Evolutionary conservation across 2,797 vertebrate genomes (phyloP), one percentile per base, ranked within the genome.

Genomic region (Myotis planiceps): DNA sequence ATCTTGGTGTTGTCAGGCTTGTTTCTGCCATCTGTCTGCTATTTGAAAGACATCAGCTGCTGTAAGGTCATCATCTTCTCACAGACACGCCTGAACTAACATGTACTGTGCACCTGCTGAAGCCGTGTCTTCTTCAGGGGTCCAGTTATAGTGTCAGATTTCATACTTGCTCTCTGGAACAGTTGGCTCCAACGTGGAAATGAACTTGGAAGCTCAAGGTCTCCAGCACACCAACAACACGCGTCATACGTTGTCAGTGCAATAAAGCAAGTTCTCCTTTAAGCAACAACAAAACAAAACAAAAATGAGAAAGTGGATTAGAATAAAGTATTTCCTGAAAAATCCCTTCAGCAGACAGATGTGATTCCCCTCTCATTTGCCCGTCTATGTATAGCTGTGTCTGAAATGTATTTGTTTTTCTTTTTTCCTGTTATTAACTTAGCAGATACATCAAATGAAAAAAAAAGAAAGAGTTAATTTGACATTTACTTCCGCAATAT

Each of bases 391-490:
- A 32, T 80, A 88, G 29, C 94, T 97, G 2, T 95, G 94, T 85
- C 79, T 74, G 63, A 3, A 0, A 0, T 49, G 78, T 53, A 27
- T 23, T 66, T 79, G 19, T 49, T 75, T 21, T 42, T 0, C 6
- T 92, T 90, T 86, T 6, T 25, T 89, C 68, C 58, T 82, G 6
- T 60, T 66, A 82, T 96, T 90, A 96, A 25, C 37, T 88, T 90
- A 86, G 2, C 34, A 51, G 37, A 85, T 82, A 76, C 1, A 80
- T 69, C 19, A 39, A 21, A 71, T 71, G 42, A 42, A 83, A 96
- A 94, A 74, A 76, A 83, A 96, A 94, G 71, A 76, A 93, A 68
- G 71, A 96, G 2, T 78, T 97, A 42, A 90, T 93, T 93, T 97
- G 72, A 32, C 72, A 75, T 87, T 92, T 95, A 92, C 34, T 97